phyloP scores from a whole-genome alignment of 2,888 invertebrate genomes.

The Leucophora obtusa region DNA sequence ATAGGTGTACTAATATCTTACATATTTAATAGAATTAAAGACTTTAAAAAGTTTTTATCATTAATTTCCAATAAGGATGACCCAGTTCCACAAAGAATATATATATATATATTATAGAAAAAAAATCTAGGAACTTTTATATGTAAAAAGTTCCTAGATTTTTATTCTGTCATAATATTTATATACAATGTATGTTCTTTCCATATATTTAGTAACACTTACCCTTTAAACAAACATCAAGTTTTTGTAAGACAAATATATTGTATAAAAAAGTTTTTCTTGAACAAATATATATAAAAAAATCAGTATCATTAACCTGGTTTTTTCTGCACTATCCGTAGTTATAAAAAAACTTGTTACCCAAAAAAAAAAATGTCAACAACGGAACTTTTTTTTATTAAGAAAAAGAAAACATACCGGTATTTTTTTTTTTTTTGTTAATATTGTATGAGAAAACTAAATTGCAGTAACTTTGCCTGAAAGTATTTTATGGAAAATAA shows the following conservation, averaged over 20 bases:
- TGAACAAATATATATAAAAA: slow-evolving; percentile 8
- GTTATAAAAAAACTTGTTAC: not conserved
- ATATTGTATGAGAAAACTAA: not conserved
- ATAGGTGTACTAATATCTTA: too few species aligned
- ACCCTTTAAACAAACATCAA: not conserved
- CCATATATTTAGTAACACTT: not conserved
- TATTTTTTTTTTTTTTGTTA: not conserved
- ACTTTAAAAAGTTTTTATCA: too few species aligned
- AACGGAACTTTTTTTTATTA: not conserved
- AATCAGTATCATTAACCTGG: slow-evolving; percentile 49
- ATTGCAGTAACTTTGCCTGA: slow-evolving; percentile 31
- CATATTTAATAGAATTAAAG: too few species aligned
- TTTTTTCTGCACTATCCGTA: slow-evolving; percentile 8
- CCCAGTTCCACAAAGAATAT: too few species aligned
- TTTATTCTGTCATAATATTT: not conserved
- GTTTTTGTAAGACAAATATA: not conserved
- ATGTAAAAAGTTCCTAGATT: not conserved
- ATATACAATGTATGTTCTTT: not conserved
- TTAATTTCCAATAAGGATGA: too few species aligned
- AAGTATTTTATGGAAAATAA: slow-evolving; percentile 17
- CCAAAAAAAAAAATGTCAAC: not conserved
- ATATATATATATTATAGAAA: too few species aligned
- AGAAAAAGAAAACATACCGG: not conserved
- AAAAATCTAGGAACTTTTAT: too few species aligned
- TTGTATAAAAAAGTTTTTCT: not conserved